Evolutionary conservation across 1,140 invertebrate species (phyloP).

Genomic region (Lithobius niger): DNA sequence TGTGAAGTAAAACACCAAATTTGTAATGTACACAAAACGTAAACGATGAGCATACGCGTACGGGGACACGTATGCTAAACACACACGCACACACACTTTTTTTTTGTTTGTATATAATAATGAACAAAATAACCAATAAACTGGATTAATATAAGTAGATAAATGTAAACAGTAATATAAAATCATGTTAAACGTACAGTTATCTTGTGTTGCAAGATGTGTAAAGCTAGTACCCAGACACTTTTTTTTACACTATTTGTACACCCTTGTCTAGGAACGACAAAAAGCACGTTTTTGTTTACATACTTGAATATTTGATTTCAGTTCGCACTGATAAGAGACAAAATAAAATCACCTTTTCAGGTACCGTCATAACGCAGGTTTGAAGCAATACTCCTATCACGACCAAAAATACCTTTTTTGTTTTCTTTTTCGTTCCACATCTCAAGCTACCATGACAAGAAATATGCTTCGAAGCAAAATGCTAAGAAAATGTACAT

Average conservation of each 20-base stretch:
- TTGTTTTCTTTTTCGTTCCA: too few relatives aligned
- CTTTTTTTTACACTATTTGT: neutral
- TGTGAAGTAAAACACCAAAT: conserved; percentile 4
- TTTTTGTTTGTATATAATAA: neutral
- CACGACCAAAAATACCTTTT: too few relatives aligned
- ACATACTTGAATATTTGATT: neutral
- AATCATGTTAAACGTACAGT: neutral
- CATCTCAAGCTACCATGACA: too few relatives aligned
- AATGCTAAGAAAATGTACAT: too few relatives aligned
- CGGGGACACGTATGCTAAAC: neutral
- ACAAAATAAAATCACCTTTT: neutral
- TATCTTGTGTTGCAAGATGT: neutral
- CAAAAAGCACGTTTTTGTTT: too few relatives aligned
- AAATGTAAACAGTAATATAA: conserved; percentile 4
- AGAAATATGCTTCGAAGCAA: too few relatives aligned
- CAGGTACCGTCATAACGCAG: too few relatives aligned
- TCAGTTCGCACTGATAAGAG: too few relatives aligned
- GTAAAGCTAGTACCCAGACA: neutral
- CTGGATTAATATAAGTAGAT: conserved; percentile 5
- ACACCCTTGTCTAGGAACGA: conserved; percentile 2
- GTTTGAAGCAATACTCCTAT: too few relatives aligned
- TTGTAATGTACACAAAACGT: neutral
- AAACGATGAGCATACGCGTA: neutral
- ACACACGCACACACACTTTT: neutral
- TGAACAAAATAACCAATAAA: neutral